Conservation (phyloP, 2,888 invertebrate species). For the Syrista parreyssii region DNA sequence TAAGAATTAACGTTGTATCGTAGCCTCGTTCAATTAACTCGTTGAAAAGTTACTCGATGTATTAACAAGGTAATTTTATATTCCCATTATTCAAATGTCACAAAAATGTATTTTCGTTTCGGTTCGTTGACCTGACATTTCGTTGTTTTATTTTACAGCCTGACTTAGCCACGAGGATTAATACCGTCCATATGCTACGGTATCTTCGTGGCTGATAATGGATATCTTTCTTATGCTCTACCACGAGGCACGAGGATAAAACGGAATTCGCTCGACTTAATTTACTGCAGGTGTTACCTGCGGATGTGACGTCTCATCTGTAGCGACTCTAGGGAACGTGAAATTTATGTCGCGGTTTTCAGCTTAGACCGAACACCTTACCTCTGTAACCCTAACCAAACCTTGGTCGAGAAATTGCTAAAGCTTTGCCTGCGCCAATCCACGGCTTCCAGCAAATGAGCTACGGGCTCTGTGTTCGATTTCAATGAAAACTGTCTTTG, state of each 20-base stretch:
- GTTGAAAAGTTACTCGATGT: background rate
- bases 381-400: background rate
- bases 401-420: background rate
- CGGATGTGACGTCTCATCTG: slow-evolving; percentile 32
- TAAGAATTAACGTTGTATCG: background rate
- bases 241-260: slow-evolving; percentile 23
- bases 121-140: background rate
- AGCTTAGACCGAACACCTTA: slow-evolving; percentile 1
- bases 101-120: background rate
- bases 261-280: slow-evolving; percentile 47
- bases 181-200: background rate
- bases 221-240: background rate
- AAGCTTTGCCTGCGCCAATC: background rate
- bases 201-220: background rate
- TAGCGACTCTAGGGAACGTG: slow-evolving; percentile 30
- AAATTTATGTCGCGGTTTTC: slow-evolving; percentile 36
- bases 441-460: background rate
- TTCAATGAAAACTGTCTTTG: background rate
- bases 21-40: background rate
- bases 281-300: slow-evolving; percentile 49
- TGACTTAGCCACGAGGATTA: background rate
- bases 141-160: background rate
- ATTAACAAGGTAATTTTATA: background rate
- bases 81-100: background rate
- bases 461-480: background rate